A percentile compares a stretch with the other conserved stretches of the same genome.
Evolutionary conservation across 2,797 vertebrate genomes (phyloP).

Genomic region (Tiaroga cobitis): DNA sequence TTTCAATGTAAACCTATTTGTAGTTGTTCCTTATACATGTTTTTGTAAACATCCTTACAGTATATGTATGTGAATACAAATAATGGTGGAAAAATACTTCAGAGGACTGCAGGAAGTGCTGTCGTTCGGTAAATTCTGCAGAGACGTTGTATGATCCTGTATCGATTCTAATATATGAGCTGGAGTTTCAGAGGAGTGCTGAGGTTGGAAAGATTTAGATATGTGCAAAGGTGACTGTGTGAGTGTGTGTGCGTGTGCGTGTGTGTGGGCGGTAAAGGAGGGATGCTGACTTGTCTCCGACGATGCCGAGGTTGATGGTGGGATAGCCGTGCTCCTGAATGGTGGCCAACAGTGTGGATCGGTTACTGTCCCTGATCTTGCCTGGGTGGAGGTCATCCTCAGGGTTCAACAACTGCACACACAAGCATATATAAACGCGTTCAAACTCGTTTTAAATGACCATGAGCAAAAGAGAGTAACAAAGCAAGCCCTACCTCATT

Average conservation of each 20-base stretch:
- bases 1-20: not conserved
- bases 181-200: constrained; percentile 17
- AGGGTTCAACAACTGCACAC: constrained; percentile 91
- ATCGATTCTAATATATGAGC: constrained; percentile 26
- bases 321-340: constrained; percentile 99
- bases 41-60: not conserved
- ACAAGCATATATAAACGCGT: not conserved
- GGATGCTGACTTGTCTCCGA: constrained; percentile 92
- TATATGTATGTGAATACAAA: not conserved
- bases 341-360: constrained; percentile 96
- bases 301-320: constrained; percentile 97
- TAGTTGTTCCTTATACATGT: not conserved
- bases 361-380: constrained; percentile 97
- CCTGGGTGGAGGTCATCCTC: constrained; percentile 97
- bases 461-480: not conserved
- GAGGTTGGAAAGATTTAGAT: not conserved
- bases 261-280: constrained; percentile 7
- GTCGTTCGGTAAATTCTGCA: constrained; percentile 21
- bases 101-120: not conserved
- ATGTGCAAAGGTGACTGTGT: not conserved
- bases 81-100: constrained; percentile 13
- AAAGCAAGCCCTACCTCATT: constrained; percentile 85
- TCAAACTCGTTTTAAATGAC: not conserved
- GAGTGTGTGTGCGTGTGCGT: not conserved
- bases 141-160: constrained; percentile 13